Evolutionary conservation across 2,888 invertebrate genomes (phyloP).

Genomic region (Apotomis capreana): DNA sequence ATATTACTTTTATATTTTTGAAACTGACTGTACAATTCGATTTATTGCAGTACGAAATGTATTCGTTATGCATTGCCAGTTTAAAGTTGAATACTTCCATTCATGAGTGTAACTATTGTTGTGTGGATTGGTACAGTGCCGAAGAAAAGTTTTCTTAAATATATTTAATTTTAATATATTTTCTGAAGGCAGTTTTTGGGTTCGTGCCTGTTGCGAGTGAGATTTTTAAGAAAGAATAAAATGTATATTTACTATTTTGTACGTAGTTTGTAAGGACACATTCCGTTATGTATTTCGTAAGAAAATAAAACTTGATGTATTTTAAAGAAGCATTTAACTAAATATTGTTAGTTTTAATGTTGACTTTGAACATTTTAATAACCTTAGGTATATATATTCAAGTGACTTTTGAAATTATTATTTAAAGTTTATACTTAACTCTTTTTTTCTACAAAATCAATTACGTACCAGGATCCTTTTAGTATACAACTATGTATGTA

Average conservation of each 20-base stretch:
- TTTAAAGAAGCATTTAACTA: conserved; percentile 15
- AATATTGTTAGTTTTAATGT: conserved; percentile 7
- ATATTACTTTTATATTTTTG: no score
- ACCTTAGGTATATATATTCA: neutral
- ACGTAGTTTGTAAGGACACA: conserved; percentile 27
- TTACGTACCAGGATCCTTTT: neutral
- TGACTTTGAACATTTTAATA: neutral
- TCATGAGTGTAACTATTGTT: neutral
- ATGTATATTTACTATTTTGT: conserved; percentile 30
- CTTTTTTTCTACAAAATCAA: no score
- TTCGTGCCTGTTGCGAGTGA: conserved; percentile 18
- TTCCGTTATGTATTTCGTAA: conserved; percentile 34
- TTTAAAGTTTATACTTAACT: no score
- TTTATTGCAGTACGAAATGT: neutral
- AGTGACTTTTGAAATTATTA: neutral
- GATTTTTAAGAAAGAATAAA: conserved; percentile 15
- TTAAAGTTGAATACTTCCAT: no score
- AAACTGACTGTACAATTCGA: no score
- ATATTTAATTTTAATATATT: conserved; percentile 23
- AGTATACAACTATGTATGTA: neutral
- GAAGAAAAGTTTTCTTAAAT: neutral
- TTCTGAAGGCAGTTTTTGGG: conserved; percentile 10
- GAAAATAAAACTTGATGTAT: conserved; percentile 4
- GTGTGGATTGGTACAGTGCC: neutral
- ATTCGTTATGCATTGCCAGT: neutral